Conservation (phyloP, 1,140 invertebrate species). For the Drosophila prosaltans region DNA sequence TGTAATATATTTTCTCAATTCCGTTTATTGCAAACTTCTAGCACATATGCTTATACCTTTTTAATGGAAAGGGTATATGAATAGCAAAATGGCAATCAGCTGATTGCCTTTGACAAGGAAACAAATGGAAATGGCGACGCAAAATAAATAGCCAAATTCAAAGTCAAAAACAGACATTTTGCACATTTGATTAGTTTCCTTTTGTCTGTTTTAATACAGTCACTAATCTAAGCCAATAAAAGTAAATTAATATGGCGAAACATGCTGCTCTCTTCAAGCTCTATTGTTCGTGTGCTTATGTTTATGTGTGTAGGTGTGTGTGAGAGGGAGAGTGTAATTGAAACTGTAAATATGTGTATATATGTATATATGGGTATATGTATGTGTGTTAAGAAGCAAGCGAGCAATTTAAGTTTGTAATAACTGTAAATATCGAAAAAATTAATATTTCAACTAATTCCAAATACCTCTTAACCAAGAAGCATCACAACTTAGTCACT, state of each 20-base stretch:
- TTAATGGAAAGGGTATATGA: background rate
- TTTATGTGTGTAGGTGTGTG: slow-evolving; percentile 32
- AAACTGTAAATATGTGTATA: slow-evolving; percentile 16
- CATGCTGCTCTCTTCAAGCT: slow-evolving; percentile 21
- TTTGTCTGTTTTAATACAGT: slow-evolving; percentile 9
- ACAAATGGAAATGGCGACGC: slow-evolving; percentile 48
- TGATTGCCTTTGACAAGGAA: slow-evolving; percentile 35
- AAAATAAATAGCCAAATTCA: slow-evolving; percentile 34
- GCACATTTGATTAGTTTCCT: slow-evolving; percentile 27
- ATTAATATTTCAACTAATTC: slow-evolving; percentile 25
- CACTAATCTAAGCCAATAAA: slow-evolving; percentile 63
- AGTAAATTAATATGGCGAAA: slow-evolving; percentile 68
- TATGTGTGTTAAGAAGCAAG: slow-evolving; percentile 57
- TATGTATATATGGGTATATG: slow-evolving; percentile 33
- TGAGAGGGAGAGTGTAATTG: slow-evolving; percentile 36
- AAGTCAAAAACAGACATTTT: slow-evolving; percentile 31
- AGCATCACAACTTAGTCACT: slow-evolving; percentile 42
- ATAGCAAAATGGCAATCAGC: slow-evolving; percentile 28
- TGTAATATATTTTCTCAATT: background rate
- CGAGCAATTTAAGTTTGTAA: slow-evolving; percentile 39
- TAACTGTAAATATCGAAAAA: slow-evolving; percentile 19
- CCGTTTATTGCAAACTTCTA: background rate
- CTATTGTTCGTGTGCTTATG: slow-evolving; percentile 29
- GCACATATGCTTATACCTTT: background rate
- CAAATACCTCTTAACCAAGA: slow-evolving; percentile 19